phyloP scores from a whole-genome alignment of 1,140 invertebrate species.

The Zaprionus davidi region DNA sequence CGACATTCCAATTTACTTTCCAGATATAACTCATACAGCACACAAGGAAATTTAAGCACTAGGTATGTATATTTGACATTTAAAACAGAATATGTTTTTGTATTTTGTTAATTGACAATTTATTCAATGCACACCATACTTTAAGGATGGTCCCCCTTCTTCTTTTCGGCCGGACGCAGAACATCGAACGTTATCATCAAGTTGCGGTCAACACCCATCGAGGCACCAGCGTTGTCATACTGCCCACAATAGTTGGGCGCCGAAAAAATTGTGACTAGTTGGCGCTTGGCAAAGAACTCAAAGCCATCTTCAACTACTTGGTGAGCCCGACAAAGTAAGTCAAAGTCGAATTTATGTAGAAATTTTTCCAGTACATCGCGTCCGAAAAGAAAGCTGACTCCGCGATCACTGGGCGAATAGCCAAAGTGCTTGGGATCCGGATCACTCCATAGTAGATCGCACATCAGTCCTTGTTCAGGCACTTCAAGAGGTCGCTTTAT shows the following conservation, averaged over 20 bases:
- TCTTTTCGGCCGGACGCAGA: background rate
- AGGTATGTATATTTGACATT: conserved; percentile 1
- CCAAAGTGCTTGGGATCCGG: conserved; percentile 94
- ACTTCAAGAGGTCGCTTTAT: conserved; percentile 96
- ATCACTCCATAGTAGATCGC: conserved; percentile 99
- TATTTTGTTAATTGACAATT: conserved; percentile 24
- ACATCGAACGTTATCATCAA: conserved; percentile 96
- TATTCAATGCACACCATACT: background rate
- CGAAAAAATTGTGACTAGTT: conserved; percentile 98
- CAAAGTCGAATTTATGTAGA: conserved; percentile 95
- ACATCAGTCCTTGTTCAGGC: conserved; percentile 94
- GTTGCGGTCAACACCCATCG: conserved; percentile 99
- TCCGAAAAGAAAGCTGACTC: conserved; percentile 97
- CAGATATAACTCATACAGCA: conserved; percentile 5
- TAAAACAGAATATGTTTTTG: background rate
- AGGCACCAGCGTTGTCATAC: conserved; percentile 98
- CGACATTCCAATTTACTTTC: background rate
- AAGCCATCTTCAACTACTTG: conserved; percentile 99
- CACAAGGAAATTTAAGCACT: conserved; percentile 30
- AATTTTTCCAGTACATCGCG: conserved; percentile 96
- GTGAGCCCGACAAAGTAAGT: conserved; percentile 97
- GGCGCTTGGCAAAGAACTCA: conserved; percentile 98
- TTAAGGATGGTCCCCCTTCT: too few species aligned
- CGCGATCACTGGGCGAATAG: conserved; percentile 97
- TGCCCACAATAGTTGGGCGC: conserved; percentile 88